Conservation (phyloP, 1,140 invertebrate species). For the Aphelenchoides besseyi region DNA sequence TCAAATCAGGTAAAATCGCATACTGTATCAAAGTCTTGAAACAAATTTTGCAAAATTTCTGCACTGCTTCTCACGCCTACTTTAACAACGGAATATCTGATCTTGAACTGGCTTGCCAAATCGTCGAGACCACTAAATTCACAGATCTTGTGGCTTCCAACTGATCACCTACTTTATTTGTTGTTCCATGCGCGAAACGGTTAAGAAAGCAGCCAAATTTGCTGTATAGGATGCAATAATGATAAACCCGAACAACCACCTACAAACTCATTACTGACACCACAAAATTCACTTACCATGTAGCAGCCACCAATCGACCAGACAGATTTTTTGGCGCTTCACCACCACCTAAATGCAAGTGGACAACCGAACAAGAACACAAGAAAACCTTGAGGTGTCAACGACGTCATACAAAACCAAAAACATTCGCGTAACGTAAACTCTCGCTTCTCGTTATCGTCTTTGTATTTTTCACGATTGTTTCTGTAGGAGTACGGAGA, state of each 20-base stretch:
- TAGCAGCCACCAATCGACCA: constrained; percentile 82
- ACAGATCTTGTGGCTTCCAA: no score
- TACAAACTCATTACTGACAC: no score
- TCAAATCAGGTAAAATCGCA: no score
- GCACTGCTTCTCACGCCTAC: no score
- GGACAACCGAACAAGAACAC: background rate
- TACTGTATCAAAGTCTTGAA: no score
- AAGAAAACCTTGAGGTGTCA: constrained; percentile 65
- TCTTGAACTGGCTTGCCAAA: constrained; percentile 88
- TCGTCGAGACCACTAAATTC: constrained; percentile 89
- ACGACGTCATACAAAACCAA: constrained; percentile 87
- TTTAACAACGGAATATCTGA: constrained; percentile 86
- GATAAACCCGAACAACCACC: constrained; percentile 96
- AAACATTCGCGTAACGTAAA: constrained; percentile 92
- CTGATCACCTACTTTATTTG: constrained; percentile 80
- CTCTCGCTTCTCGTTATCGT: constrained; percentile 84
- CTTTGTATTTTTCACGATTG: constrained; percentile 83
- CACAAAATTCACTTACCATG: no score
- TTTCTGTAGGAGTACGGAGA: constrained; percentile 88
- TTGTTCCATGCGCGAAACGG: constrained; percentile 89
- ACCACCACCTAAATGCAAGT: constrained; percentile 68
- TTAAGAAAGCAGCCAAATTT: constrained; percentile 92
- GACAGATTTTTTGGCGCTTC: constrained; percentile 75
- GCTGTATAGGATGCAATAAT: constrained; percentile 98
- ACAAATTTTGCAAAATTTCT: no score